These are phyloP conservation scores for Hydractinia echinata DNA, from an alignment of 30 jellyfish, hydroid and myxozoan genomes.

Conservation along the genomic window DNA sequence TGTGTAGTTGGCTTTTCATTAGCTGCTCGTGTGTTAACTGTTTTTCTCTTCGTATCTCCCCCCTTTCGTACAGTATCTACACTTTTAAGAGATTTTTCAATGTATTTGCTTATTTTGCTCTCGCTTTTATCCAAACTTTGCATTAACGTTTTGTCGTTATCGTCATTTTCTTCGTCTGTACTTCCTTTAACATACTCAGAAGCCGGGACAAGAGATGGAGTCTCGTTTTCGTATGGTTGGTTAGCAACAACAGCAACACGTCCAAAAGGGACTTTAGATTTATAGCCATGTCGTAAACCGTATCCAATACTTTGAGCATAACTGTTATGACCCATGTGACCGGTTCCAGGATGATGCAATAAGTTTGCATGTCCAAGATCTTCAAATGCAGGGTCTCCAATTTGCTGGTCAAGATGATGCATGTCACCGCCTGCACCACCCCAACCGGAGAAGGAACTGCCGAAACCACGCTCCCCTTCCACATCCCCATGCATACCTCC, in stretches of 20 bases:
- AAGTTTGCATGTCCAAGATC: conserved; percentile 17
- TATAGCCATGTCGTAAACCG: not conserved
- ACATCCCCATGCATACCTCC: conserved; percentile 20
- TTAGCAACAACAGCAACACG: too few relatives aligned
- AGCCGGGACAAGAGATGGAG: too few relatives aligned
- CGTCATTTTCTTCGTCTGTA: too few relatives aligned
- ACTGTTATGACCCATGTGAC: conserved; percentile 7
- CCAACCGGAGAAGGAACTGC: conserved; percentile 65
- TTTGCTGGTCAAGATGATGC: conserved; percentile 32
- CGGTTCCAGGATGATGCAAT: conserved; percentile 53
- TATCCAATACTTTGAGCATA: not conserved
- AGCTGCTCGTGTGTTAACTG: conserved; percentile 7
- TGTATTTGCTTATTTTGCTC: not conserved
- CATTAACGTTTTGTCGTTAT: too few relatives aligned
- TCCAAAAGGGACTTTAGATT: not conserved
- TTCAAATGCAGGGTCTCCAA: conserved; percentile 25
- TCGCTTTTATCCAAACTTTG: not conserved
- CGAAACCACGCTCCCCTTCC: conserved; percentile 49
- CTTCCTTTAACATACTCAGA: too few relatives aligned
- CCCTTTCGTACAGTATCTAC: not conserved
- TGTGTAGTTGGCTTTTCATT: not conserved
- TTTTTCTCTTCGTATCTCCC: not conserved
- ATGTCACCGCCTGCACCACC: conserved; percentile 42
- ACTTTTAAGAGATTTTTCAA: not conserved
- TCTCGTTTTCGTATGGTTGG: too few relatives aligned